phyloP scores from a whole-genome alignment of 2,113 vertebrate species.

The Pycnonotus jocosus region DNA sequence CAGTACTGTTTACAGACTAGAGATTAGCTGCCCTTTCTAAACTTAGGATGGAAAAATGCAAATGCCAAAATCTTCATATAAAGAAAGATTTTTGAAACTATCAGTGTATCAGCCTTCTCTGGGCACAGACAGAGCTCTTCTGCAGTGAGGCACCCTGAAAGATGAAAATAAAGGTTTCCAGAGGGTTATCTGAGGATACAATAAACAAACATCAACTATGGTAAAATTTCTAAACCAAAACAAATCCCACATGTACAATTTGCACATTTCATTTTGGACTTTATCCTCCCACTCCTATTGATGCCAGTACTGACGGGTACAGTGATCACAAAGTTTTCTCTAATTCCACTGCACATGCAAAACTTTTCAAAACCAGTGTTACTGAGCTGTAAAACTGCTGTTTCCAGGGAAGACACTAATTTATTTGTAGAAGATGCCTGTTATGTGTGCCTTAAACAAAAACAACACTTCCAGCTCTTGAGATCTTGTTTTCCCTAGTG shows the following conservation, averaged over 20 bases:
- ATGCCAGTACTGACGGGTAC: not conserved
- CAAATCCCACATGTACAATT: not conserved
- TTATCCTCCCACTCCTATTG: not conserved
- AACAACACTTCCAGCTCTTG: not conserved
- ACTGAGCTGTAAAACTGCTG: not conserved
- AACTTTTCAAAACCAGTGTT: not conserved
- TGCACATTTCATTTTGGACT: not conserved
- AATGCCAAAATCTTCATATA: not conserved
- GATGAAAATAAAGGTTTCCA: not conserved
- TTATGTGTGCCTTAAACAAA: not conserved
- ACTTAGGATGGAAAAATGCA: not conserved
- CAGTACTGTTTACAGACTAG: not conserved
- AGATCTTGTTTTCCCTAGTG: not conserved
- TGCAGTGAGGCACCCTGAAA: not conserved
- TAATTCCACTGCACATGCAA: not conserved
- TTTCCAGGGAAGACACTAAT: not conserved
- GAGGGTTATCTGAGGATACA: not conserved
- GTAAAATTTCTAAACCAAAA: not conserved
- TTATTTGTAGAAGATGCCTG: not conserved
- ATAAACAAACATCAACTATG: not conserved
- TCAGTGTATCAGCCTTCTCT: not conserved
- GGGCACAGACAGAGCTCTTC: not conserved
- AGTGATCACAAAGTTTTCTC: not conserved
- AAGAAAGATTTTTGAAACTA: not conserved
- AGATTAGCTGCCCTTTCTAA: not conserved